These are phyloP conservation scores for Toxotes lorentzi DNA, from an alignment of 2,797 vertebrate species.

Conservation along the genomic window DNA sequence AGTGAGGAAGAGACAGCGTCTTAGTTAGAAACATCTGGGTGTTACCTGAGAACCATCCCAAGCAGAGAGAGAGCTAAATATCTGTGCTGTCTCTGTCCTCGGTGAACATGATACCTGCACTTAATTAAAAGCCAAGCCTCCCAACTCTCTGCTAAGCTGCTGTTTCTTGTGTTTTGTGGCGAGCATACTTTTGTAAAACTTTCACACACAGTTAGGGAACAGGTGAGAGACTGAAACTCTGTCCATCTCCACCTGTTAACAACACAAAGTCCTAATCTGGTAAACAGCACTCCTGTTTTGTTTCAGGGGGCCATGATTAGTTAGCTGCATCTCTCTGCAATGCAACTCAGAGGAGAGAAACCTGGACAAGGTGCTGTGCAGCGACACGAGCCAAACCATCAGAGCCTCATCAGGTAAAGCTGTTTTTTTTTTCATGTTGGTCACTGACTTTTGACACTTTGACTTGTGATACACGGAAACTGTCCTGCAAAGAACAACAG, in stretches of 20 bases:
- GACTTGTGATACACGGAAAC: too few relatives aligned
- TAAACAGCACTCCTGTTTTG: neutral
- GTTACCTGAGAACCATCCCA: constrained; percentile 5
- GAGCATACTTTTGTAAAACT: neutral
- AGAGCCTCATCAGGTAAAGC: neutral
- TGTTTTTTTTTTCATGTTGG: too few relatives aligned
- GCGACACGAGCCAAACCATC: neutral
- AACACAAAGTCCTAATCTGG: neutral
- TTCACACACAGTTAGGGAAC: neutral
- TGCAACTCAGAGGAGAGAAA: neutral
- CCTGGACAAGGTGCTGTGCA: too few relatives aligned
- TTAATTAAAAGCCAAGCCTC: neutral
- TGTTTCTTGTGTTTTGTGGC: too few relatives aligned
- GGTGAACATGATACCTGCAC: neutral
- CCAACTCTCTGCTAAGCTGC: neutral
- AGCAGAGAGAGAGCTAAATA: neutral
- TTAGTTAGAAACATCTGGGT: neutral
- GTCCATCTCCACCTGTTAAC: neutral
- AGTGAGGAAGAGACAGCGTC: neutral
- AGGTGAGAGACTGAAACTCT: too few relatives aligned
- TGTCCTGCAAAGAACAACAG: too few relatives aligned
- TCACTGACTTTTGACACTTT: too few relatives aligned
- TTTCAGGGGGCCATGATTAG: neutral
- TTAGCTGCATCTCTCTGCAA: neutral
- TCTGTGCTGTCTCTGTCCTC: neutral